Evolutionary conservation across 2,888 invertebrate species (phyloP).

Genomic region (Microctonus hyperodae): DNA sequence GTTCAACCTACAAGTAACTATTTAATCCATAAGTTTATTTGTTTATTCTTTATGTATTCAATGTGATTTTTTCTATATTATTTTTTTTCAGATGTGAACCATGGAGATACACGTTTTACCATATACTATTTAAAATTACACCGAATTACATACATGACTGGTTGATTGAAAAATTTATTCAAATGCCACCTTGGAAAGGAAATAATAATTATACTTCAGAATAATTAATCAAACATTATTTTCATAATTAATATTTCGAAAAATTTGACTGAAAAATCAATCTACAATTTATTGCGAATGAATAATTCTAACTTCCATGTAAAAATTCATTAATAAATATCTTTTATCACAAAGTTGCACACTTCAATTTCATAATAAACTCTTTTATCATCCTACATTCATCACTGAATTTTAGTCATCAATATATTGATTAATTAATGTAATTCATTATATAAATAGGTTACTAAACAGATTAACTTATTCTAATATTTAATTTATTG

Average conservation of each 20-base stretch:
- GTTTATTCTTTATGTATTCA: background rate
- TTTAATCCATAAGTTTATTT: background rate
- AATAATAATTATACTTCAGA: background rate
- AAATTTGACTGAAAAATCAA: background rate
- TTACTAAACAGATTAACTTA: too few relatives aligned
- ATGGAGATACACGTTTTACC: conserved; percentile 73
- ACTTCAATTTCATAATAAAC: background rate
- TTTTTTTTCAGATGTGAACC: conserved; percentile 65
- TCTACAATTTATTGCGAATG: too few relatives aligned
- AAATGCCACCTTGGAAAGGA: conserved; percentile 67
- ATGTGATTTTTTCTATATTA: background rate
- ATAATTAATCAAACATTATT: conserved; percentile 6
- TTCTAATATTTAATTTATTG: too few relatives aligned
- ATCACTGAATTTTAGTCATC: too few relatives aligned
- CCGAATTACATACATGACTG: conserved; percentile 69
- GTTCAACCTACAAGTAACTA: conserved; percentile 69
- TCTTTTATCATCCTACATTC: too few relatives aligned
- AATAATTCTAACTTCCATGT: too few relatives aligned
- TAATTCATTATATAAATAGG: too few relatives aligned
- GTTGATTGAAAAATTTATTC: conserved; percentile 71
- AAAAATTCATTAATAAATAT: too few relatives aligned
- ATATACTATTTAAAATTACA: conserved; percentile 70
- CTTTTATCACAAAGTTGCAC: too few relatives aligned
- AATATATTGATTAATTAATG: too few relatives aligned
- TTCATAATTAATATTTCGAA: background rate